Base-by-base conservation (phyloP, 1,140 invertebrate species). In the Hylaeus volcanicus region DNA sequence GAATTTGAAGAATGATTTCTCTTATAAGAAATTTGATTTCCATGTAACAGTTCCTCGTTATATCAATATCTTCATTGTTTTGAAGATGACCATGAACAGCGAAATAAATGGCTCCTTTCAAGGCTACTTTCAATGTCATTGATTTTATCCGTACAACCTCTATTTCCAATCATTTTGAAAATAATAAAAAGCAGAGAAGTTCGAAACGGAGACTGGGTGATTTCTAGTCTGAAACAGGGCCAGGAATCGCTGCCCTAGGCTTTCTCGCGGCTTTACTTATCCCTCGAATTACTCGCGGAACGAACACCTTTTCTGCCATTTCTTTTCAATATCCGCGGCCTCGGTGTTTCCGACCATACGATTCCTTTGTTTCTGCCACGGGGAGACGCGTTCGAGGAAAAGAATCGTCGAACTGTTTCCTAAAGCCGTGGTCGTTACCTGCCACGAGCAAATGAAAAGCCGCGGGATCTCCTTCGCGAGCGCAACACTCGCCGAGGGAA, bases 241-340 rank as follows among this genome's bases (percentile, higher is more conserved):
- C 56, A 48, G 26, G 26, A 68, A 73, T 78, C 56, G 69, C 75
- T 71, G 55, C 74, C 63, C 81, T 48, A 12, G 37, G 26, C 39
- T 64, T 15, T 11, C 45, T 15, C 39, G 12, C 2, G 6, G 5
- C 43, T n/a, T 45, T n/a, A 37, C 55, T 69, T 69, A 69, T 76
- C 45, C 53, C 43, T 71, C 68, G 68, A 48, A 69, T 64, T 45
- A n/a, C 56, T 11, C 68, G 76, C 68, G 76, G 58, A 68, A 76
- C 66, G 55, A n/a, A 51, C 64, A 60, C 43, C 65, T 69, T 58
- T 76, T 76, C 61, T 60, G 11, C 43, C 55, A 3, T 41, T 60
- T 69, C 43, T 37, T 39, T 60, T 60, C 55, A 55, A 64, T 70
- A 56, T 74, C 43, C 15, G 14, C 45, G 26, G 45, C 58, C 43